Conservation (phyloP, 2,113 vertebrate genomes). For the Mesembrinibis cayennensis region DNA sequence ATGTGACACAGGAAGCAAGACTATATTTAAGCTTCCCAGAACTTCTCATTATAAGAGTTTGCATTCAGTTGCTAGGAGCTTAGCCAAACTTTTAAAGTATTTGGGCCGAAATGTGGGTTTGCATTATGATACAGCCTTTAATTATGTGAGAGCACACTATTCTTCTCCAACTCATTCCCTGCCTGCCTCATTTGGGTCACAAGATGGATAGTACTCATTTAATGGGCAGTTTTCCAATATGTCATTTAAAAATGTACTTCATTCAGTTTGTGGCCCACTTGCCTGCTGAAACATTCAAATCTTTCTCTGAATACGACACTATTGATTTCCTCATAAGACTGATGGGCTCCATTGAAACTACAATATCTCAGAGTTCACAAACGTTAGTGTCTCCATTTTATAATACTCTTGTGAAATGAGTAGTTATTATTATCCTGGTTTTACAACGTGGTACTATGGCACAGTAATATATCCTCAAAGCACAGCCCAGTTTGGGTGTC, state of each 20-base stretch:
- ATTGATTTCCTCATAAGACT: neutral
- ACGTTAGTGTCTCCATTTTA: neutral
- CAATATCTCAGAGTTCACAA: neutral
- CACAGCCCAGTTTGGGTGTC: neutral
- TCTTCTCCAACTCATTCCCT: neutral
- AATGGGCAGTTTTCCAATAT: neutral
- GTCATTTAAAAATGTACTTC: neutral
- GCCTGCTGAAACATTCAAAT: neutral
- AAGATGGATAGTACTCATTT: neutral
- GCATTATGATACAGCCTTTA: neutral
- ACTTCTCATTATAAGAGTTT: neutral
- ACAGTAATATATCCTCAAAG: neutral
- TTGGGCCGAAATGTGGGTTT: neutral
- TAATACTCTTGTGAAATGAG: neutral
- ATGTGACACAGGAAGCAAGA: neutral
- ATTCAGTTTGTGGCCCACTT: neutral
- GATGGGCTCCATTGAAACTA: neutral
- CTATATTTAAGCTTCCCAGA: slow-evolving; percentile 14
- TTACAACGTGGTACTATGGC: neutral
- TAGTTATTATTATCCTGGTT: neutral
- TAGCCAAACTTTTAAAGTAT: slow-evolving; percentile 16
- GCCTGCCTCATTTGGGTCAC: neutral
- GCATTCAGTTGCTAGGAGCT: slow-evolving; percentile 28
- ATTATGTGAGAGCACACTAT: neutral
- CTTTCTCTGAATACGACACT: neutral